Evolutionary conservation across 2,797 vertebrate genomes (phyloP).

Genomic region (Argyrosomus regius): DNA sequence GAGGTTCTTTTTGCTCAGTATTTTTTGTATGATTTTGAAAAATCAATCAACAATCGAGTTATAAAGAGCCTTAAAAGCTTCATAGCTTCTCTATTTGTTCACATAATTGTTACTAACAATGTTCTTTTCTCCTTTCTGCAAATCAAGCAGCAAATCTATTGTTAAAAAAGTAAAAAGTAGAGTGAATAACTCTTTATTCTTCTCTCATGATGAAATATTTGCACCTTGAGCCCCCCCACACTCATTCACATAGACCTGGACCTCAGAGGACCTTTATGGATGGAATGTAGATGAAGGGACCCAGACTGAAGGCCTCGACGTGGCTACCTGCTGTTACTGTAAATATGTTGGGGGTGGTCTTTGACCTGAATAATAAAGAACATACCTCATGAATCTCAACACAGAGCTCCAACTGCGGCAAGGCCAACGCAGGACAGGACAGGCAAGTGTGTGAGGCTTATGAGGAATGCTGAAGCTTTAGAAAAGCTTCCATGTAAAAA

Average conservation of each 20-base stretch:
- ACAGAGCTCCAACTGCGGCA: background rate
- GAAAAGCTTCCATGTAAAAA: background rate
- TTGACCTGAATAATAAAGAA: conserved; percentile 40
- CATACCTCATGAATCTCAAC: conserved; percentile 31
- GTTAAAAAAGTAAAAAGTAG: background rate
- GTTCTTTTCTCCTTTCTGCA: background rate
- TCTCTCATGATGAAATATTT: background rate
- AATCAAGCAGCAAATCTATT: background rate
- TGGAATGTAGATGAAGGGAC: conserved; percentile 9
- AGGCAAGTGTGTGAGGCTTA: background rate
- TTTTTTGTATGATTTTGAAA: no score
- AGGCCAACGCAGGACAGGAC: background rate
- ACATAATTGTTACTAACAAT: background rate
- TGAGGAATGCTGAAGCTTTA: background rate
- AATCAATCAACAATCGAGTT: no score
- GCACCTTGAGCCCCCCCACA: background rate
- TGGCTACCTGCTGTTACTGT: conserved; percentile 39
- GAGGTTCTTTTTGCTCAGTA: no score
- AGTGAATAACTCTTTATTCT: background rate
- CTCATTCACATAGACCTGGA: conserved; percentile 15
- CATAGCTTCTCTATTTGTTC: background rate
- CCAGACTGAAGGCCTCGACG: conserved; percentile 14
- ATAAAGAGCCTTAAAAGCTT: background rate
- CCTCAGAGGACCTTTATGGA: conserved; percentile 17
- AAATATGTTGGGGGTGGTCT: conserved; percentile 31